Evolutionary conservation across 2,888 invertebrate species (phyloP).

Genomic region (Drosophila mayaguana): DNA sequence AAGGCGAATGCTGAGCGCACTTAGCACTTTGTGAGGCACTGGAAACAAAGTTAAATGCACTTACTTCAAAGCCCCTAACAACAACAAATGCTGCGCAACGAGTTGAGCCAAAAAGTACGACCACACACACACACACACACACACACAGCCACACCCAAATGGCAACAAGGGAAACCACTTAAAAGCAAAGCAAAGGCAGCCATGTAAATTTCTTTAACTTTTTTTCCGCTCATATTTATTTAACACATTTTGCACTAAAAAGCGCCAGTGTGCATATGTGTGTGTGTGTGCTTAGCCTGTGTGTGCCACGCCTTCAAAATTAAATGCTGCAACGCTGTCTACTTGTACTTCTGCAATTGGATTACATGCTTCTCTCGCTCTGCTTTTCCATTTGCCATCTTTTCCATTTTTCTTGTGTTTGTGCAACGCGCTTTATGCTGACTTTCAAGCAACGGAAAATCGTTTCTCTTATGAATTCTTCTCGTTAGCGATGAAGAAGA

Average conservation of each 20-base stretch:
- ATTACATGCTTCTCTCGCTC: constrained; percentile 53
- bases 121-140: constrained; percentile 41
- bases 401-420: constrained; percentile 33
- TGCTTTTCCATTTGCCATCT: constrained; percentile 39
- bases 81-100: constrained; percentile 62
- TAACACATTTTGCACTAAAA: constrained; percentile 66
- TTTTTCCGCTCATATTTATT: constrained; percentile 66
- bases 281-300: constrained; percentile 5
- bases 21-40: constrained; percentile 60
- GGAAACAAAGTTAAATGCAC: constrained; percentile 65
- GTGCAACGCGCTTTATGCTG: constrained; percentile 31
- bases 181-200: constrained; percentile 71
- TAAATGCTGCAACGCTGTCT: constrained; percentile 60
- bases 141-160: constrained; percentile 24
- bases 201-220: constrained; percentile 71
- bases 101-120: constrained; percentile 70
- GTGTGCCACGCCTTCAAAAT: constrained; percentile 64
- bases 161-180: constrained; percentile 74
- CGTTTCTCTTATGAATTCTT: constrained; percentile 60
- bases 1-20: constrained; percentile 55
- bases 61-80: constrained; percentile 70
- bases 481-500: constrained; percentile 44
- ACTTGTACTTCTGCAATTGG: constrained; percentile 66
- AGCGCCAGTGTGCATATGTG: background rate
- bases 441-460: constrained; percentile 31